A percentile compares a stretch with the other conserved stretches of the same genome.
These are phyloP conservation scores for Manis javanica DNA, from an alignment of 2,797 vertebrate species.

Conservation along the genomic window DNA sequence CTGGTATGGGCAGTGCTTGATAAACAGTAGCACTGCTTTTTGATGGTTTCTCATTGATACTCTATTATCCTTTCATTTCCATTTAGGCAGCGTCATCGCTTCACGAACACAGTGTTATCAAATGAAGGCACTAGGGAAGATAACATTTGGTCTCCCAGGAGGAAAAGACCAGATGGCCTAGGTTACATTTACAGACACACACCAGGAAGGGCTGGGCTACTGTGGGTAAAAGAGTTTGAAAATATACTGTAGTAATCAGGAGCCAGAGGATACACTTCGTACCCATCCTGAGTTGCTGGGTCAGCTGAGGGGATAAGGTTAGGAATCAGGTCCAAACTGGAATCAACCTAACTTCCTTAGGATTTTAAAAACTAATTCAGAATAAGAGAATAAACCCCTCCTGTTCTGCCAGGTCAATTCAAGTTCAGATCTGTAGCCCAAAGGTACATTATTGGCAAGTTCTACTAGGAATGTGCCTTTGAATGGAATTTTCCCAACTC, in stretches of 20 bases:
- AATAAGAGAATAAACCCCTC: not conserved
- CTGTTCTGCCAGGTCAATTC: not conserved
- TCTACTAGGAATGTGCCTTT: not conserved
- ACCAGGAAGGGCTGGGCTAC: not conserved
- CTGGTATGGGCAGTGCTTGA: not conserved
- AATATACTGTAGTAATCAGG: not conserved
- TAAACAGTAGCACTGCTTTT: not conserved
- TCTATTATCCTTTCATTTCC: constrained; percentile 9
- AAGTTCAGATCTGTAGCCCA: not conserved
- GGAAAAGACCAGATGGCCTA: constrained; percentile 28
- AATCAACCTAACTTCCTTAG: not conserved
- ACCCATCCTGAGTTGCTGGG: not conserved
- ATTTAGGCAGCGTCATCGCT: constrained; percentile 11
- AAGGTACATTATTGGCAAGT: not conserved
- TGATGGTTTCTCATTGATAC: not conserved
- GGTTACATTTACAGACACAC: not conserved
- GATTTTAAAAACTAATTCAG: not conserved
- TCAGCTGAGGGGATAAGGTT: not conserved
- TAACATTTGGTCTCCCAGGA: constrained; percentile 39
- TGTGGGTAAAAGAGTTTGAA: not conserved
- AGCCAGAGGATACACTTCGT: not conserved
- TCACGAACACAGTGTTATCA: not conserved
- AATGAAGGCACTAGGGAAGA: not conserved
- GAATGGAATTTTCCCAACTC: not conserved
- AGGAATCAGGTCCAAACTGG: not conserved